Percentiles rank a stretch among this genome's conserved stretches.
Evolutionary conservation across 2,888 invertebrate genomes (phyloP).

Genomic region (Linyphia triangularis): DNA sequence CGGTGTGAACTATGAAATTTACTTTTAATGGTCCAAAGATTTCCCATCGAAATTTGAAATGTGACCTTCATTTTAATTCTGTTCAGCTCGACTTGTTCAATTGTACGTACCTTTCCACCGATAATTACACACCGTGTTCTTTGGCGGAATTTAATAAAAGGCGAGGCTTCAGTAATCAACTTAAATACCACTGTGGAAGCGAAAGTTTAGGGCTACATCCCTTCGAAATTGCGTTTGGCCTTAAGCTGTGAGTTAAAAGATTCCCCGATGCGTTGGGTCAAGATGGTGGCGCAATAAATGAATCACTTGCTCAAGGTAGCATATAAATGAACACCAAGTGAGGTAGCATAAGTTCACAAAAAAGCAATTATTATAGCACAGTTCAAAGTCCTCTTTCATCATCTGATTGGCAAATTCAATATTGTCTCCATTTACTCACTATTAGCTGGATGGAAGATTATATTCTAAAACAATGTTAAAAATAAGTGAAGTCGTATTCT

Average conservation of each 20-base stretch:
- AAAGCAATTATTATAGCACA: no score
- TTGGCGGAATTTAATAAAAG: neutral
- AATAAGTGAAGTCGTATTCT: no score
- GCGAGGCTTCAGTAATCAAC: neutral
- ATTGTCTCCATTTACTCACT: no score
- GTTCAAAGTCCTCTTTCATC: no score
- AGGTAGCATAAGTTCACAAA: neutral
- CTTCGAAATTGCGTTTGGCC: neutral
- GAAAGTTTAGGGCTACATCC: neutral
- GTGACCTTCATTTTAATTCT: neutral
- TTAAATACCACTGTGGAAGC: neutral
- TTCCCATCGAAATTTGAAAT: neutral
- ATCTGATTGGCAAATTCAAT: no score
- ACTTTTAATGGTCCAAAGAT: neutral
- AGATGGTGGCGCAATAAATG: neutral
- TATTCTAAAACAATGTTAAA: no score
- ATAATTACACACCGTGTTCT: neutral
- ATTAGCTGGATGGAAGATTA: no score
- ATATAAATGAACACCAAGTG: no score
- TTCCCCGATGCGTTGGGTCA: neutral
- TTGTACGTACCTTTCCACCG: neutral
- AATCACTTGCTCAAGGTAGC: neutral
- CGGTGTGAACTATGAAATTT: neutral
- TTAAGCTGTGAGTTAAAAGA: no score
- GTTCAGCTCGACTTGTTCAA: neutral